phyloP scores from a whole-genome alignment of 2,888 invertebrate species.

The Drosophila rubida region DNA sequence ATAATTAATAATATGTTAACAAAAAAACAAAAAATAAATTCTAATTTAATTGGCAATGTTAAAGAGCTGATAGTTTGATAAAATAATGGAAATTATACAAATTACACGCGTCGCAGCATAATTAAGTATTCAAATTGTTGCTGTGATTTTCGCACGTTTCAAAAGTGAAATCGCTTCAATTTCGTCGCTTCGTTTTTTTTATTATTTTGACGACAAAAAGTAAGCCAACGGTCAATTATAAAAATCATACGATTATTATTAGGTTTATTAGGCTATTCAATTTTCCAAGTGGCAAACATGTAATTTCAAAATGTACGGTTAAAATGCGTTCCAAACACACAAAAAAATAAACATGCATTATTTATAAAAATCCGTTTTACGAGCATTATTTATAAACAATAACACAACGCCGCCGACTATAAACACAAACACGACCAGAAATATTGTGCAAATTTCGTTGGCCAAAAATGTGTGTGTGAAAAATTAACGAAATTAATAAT shows the following conservation, averaged over 20 bases:
- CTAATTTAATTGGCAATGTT: constrained; percentile 8
- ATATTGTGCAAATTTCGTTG: constrained; percentile 19
- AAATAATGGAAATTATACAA: constrained; percentile 30
- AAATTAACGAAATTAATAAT: constrained; percentile 47
- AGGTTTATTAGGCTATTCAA: constrained; percentile 12
- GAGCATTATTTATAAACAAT: constrained; percentile 45
- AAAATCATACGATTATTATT: background rate
- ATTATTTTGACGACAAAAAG: constrained; percentile 15
- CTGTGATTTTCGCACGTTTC: constrained; percentile 38
- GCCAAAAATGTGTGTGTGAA: constrained; percentile 35
- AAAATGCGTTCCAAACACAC: constrained; percentile 12
- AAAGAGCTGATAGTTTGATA: background rate
- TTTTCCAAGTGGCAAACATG: constrained; percentile 12
- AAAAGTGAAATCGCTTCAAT: constrained; percentile 47
- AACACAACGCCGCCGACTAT: constrained; percentile 19
- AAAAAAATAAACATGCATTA: constrained; percentile 36
- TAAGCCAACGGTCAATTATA: constrained; percentile 28
- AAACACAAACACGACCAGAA: constrained; percentile 28
- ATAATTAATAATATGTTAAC: constrained; percentile 13
- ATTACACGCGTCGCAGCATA: constrained; percentile 34
- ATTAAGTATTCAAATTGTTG: constrained; percentile 29
- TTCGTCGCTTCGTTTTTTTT: constrained; percentile 3
- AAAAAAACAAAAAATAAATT: background rate
- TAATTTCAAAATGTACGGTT: background rate
- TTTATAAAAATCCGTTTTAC: constrained; percentile 43